phyloP scores from a whole-genome alignment of 2,113 vertebrate species.

The Lepus timidus region DNA sequence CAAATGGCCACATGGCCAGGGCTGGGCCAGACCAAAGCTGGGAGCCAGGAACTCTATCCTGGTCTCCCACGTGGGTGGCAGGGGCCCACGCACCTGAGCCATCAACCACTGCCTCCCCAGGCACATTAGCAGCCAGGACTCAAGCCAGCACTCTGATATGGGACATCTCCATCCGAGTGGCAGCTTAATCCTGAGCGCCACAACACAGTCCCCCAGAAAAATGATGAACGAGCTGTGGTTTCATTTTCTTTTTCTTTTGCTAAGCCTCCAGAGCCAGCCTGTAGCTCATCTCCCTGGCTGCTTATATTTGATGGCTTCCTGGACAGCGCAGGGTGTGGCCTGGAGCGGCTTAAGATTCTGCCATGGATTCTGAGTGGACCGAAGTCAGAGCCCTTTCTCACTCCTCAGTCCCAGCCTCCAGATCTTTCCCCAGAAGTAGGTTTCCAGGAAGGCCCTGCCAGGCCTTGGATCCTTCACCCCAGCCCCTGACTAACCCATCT shows the following conservation, averaged over 20 bases:
- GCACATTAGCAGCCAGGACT: too few species aligned
- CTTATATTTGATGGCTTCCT: background rate
- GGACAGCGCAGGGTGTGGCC: background rate
- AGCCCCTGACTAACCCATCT: background rate
- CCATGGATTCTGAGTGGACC: background rate
- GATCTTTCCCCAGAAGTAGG: background rate
- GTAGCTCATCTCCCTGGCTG: background rate
- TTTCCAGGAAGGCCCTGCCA: background rate
- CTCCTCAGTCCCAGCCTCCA: background rate
- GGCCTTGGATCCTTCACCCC: background rate
- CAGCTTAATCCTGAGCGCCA: too few species aligned
- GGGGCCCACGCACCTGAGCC: too few species aligned
- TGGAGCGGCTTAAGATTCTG: fast-evolving
- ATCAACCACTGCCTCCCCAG: too few species aligned
- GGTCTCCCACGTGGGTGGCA: too few species aligned
- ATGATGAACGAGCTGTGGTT: background rate
- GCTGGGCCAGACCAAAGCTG: too few species aligned
- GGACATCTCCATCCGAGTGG: too few species aligned
- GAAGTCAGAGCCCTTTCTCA: background rate
- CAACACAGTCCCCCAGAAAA: too few species aligned
- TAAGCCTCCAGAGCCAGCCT: background rate
- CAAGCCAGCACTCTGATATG: too few species aligned
- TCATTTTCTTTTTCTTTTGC: background rate
- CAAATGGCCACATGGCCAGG: too few species aligned
- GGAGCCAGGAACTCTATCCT: too few species aligned